phyloP scores from a whole-genome alignment of 2,797 vertebrate species.

The Epinephelus malabaricus region DNA sequence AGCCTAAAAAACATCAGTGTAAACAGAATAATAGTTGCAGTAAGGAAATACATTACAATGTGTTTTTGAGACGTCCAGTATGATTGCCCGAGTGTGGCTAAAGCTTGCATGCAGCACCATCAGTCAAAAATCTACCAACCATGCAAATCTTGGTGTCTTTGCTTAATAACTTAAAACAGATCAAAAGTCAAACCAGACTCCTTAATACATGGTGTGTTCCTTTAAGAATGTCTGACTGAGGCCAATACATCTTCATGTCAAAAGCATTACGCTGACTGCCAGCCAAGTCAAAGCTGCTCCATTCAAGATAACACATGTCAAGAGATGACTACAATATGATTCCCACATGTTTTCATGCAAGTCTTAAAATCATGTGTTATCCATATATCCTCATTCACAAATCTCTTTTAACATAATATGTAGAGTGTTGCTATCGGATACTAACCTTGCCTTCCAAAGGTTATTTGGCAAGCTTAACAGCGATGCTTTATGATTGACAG shows the following conservation, averaged over 20 bases:
- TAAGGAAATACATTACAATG: neutral
- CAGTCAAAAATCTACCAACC: neutral
- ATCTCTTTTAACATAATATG: conserved; percentile 27
- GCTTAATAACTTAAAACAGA: conserved; percentile 2
- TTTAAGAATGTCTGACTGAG: conserved; percentile 43
- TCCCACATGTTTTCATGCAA: conserved; percentile 68
- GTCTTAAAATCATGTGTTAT: conserved; percentile 35
- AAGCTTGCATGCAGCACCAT: neutral
- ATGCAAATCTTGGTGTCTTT: neutral
- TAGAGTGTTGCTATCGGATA: neutral
- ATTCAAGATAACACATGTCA: conserved; percentile 73
- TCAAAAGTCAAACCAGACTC: conserved; percentile 1
- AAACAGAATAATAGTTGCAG: neutral
- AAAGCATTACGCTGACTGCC: conserved; percentile 41
- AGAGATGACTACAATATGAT: conserved; percentile 56
- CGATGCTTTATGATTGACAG: neutral
- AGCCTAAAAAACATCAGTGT: neutral
- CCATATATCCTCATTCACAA: conserved; percentile 57
- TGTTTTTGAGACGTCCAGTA: neutral
- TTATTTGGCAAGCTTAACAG: neutral
- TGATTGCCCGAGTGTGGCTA: neutral
- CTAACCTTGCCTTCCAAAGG: neutral
- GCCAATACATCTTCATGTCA: conserved; percentile 56
- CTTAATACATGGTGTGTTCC: conserved; percentile 3
- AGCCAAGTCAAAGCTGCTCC: conserved; percentile 68